A percentile compares a stretch with the other conserved stretches of the same genome.
Conservation (phyloP, 2,797 vertebrate species). For the Parauchenoglanis ngamensis region DNA sequence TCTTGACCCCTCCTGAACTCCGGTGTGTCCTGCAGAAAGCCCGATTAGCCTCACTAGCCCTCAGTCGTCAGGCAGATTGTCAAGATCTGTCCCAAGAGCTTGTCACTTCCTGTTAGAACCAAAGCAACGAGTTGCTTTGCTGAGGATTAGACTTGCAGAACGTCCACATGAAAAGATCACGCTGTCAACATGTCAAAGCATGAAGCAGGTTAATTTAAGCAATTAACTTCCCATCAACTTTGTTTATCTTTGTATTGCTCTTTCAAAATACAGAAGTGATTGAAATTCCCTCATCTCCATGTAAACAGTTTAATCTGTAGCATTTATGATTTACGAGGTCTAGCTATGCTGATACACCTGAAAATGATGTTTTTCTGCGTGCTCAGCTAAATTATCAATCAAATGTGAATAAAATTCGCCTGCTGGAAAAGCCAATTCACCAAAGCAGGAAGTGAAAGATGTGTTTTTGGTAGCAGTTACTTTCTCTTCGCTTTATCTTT, state of each 20-base stretch:
- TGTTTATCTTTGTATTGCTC: background rate
- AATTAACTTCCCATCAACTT: background rate
- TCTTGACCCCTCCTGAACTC: background rate
- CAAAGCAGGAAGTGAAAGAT: background rate
- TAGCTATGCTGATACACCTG: background rate
- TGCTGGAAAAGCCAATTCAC: background rate
- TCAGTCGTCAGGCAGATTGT: constrained; percentile 11
- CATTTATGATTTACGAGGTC: background rate
- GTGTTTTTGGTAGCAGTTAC: background rate
- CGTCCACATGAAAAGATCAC: background rate
- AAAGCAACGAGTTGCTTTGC: constrained; percentile 15
- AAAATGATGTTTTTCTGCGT: background rate
- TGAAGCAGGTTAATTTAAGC: background rate
- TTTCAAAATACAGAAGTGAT: background rate
- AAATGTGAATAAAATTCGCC: background rate
- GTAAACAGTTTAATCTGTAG: background rate
- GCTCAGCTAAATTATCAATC: background rate
- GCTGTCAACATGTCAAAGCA: background rate
- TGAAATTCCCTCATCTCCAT: background rate
- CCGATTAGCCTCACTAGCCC: background rate
- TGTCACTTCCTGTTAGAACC: constrained; percentile 25
- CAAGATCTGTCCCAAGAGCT: constrained; percentile 43
- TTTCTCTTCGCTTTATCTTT: background rate
- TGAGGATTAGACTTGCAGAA: background rate
- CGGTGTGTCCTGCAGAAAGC: background rate